phyloP scores from a whole-genome alignment of 2,113 vertebrate species.

The Chaetorhynchus papuensis region DNA sequence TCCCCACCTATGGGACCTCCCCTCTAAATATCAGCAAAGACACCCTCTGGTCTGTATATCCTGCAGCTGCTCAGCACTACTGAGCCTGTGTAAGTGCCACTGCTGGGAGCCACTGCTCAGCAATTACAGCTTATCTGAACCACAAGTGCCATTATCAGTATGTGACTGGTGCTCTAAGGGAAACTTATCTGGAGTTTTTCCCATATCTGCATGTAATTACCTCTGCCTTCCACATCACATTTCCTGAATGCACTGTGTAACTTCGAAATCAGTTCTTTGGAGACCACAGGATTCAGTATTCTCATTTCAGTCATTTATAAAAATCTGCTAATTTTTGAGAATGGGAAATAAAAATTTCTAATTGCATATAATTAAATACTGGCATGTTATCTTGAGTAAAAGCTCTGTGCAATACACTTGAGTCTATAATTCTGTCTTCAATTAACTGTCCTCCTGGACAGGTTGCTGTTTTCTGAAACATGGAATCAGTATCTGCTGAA shows the following conservation, averaged over 20 bases:
- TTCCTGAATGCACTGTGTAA: not conserved
- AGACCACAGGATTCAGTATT: not conserved
- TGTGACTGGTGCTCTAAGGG: not conserved
- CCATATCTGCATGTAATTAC: not conserved
- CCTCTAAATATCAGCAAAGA: not conserved
- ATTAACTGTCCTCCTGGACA: not conserved
- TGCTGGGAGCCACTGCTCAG: not conserved
- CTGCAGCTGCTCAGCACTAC: not conserved
- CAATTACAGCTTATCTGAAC: not conserved
- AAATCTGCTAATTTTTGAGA: not conserved
- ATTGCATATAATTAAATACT: not conserved
- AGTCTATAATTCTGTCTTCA: not conserved
- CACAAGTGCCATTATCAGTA: not conserved
- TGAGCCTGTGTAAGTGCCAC: not conserved
- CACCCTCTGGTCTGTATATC: rapidly evolving
- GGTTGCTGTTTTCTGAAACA: not conserved
- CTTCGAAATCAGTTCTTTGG: not conserved
- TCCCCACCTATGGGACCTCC: not conserved
- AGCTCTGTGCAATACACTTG: not conserved
- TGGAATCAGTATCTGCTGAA: not conserved
- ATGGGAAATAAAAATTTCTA: not conserved
- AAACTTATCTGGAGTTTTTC: not conserved
- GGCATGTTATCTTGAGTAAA: not conserved
- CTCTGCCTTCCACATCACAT: not conserved
- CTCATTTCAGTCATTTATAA: not conserved